Evolutionary conservation across 2,888 invertebrate genomes (phyloP), one percentile per base, ranked within the genome.

Genomic region (Dascillus cervinus): DNA sequence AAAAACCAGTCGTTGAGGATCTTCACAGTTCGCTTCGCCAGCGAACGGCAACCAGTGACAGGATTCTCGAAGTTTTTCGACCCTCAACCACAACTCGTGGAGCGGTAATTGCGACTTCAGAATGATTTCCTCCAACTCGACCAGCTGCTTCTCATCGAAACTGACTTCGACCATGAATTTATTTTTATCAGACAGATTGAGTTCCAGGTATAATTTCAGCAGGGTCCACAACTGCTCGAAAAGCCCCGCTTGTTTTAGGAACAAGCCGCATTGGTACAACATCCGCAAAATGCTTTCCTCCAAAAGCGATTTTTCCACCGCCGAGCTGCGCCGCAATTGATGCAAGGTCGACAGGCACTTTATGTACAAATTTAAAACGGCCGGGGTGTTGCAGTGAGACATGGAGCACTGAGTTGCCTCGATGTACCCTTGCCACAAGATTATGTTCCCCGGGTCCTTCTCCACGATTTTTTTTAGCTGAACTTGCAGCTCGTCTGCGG

Each of bases 141-240:
- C 66, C 46, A 70, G 44, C 47, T 69, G 67, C 29, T 65, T 64
- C 40, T 73, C 72, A 21, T 67, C 58, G 35, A 70, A 62, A 25
- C 33, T 42, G 11, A 43, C 41, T 10, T 28, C 28, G 9, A 55
- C 42, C 32, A 53, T 50, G 33, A 58, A 57, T 25, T 50, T 49
- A 22, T 43, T 37, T 28, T 40, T 46, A 32, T 52, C 47, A 1
- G 71, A 67, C 39, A 81, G 68, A 67, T 80, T 82, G 44, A 85
- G 64, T 43, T 77, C 76, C 14, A 80, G 64, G 49, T 78, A 78
- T 53, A 84, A 64, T 53, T 79, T 75, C 25, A 86, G 59, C 19
- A 83, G 65, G 40, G 79, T 76, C 73, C 82, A 81, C 50, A 87
- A 73, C 50, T 76, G 77, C 64, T 86, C 86, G 70, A 77, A 79